Percentiles rank a stretch among this genome's conserved stretches.
phyloP scores from a whole-genome alignment of 1,140 invertebrate species.

The Cataglyphis hispanica region DNA sequence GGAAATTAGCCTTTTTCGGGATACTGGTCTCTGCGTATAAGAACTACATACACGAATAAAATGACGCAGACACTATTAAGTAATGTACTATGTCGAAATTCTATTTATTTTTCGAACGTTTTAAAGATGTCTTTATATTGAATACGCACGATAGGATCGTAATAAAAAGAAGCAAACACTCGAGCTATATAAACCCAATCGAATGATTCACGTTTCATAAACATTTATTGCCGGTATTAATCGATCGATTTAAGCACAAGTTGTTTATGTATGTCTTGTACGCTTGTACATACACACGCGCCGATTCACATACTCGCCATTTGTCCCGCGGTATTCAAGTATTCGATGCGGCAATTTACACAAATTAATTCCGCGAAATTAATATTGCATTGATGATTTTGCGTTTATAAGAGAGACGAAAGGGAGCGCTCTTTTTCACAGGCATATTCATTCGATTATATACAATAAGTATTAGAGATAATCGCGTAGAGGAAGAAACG shows the following conservation, averaged over 20 bases:
- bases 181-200: conserved; percentile 20
- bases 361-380: conserved; percentile 26
- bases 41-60: not conserved
- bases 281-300: not conserved
- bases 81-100: conserved; percentile 17
- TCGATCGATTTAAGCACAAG: conserved; percentile 63
- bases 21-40: not conserved
- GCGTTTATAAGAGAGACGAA: not conserved
- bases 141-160: not conserved
- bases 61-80: not conserved
- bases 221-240: conserved; percentile 75
- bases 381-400: not conserved
- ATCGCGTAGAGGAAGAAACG: conserved; percentile 67
- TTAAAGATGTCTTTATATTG: conserved; percentile 42
- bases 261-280: conserved; percentile 24
- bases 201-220: conserved; percentile 72
- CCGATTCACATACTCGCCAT: not conserved
- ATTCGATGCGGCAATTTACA: conserved; percentile 21
- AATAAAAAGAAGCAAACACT: conserved; percentile 29
- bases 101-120: conserved; percentile 27
- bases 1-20: conserved; percentile 8
- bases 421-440: not conserved
- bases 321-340: not conserved
- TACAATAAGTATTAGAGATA: conserved; percentile 67
- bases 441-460: conserved; percentile 50